Evolutionary conservation across 2,113 vertebrate genomes (phyloP).

Genomic region (Gymnarchus niloticus): DNA sequence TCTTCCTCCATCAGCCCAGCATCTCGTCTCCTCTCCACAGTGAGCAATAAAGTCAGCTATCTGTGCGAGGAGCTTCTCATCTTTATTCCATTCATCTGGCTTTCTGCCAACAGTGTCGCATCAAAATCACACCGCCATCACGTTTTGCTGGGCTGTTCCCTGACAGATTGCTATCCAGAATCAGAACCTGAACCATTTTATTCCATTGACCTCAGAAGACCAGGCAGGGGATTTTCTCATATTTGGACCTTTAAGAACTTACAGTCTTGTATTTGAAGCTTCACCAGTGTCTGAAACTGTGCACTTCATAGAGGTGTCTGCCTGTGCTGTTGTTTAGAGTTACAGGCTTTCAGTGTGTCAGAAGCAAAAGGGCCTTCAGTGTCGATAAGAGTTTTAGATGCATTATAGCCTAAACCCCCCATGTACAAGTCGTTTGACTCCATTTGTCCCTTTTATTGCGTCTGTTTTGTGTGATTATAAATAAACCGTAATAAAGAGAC

Average conservation of each 20-base stretch:
- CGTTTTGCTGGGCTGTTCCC: neutral
- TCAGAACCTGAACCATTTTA: neutral
- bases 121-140: neutral
- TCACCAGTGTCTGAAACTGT: neutral
- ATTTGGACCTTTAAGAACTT: neutral
- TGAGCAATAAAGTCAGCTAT: neutral
- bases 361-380: neutral
- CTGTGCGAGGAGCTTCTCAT: neutral
- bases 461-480: neutral
- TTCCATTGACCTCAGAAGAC: neutral
- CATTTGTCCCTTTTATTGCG: neutral
- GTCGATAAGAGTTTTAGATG: neutral
- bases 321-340: neutral
- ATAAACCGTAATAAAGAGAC: neutral
- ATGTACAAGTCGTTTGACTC: neutral
- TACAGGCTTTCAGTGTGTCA: neutral
- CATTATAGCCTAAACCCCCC: neutral
- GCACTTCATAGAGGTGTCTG: neutral
- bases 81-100: neutral
- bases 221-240: neutral
- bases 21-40: neutral
- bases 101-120: neutral
- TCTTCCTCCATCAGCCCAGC: neutral
- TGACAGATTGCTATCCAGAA: neutral
- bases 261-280: neutral